Evolutionary conservation across 2,797 vertebrate species (phyloP).

Genomic region (Moxostoma hubbsi): DNA sequence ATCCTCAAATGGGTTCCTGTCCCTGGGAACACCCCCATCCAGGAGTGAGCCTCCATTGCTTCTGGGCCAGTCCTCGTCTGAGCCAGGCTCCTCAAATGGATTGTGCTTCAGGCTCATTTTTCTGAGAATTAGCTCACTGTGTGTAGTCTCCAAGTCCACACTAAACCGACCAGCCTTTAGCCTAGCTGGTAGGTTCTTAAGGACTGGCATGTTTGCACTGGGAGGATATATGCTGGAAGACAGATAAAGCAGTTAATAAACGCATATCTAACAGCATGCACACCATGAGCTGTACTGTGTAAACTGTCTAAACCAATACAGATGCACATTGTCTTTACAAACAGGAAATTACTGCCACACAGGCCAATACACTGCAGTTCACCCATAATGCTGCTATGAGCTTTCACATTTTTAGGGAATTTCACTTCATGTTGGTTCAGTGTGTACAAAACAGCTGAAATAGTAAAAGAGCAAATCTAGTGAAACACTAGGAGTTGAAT

Average conservation of each 20-base stretch:
- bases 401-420: conserved; percentile 6
- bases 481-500: background rate
- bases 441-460: background rate
- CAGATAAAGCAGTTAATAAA: conserved; percentile 52
- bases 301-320: conserved; percentile 1
- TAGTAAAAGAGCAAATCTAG: background rate
- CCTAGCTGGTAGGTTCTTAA: conserved; percentile 78
- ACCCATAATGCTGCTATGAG: conserved; percentile 16
- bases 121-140: conserved; percentile 70
- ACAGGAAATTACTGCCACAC: conserved; percentile 40
- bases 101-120: conserved; percentile 81
- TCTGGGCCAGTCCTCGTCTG: conserved; percentile 58
- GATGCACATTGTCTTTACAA: conserved; percentile 12
- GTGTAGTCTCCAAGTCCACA: conserved; percentile 69
- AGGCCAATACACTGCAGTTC: conserved; percentile 1
- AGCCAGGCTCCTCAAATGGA: conserved; percentile 69
- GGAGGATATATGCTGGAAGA: conserved; percentile 54
- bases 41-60: conserved; percentile 71
- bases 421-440: background rate
- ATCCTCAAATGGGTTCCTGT: conserved; percentile 80
- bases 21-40: conserved; percentile 70
- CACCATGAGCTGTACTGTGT: background rate
- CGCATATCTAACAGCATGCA: background rate
- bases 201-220: conserved; percentile 75
- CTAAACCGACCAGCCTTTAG: conserved; percentile 74